phyloP scores from a whole-genome alignment of 2,888 invertebrate genomes.

The Geotrupes spiniger region DNA sequence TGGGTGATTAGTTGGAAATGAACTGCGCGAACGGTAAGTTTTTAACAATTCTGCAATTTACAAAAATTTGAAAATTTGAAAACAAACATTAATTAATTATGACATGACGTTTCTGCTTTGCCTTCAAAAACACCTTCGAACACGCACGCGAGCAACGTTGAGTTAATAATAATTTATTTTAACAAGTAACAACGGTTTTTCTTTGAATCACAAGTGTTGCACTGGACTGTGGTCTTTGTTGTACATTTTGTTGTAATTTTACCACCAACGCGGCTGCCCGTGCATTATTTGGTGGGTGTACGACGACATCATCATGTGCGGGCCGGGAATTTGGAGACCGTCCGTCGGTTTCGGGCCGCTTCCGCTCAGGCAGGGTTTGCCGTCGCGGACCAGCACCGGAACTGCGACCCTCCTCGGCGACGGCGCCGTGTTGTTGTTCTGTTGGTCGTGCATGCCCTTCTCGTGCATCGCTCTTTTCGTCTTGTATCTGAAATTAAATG shows the following conservation, averaged over 20 bases:
- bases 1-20: too few species aligned
- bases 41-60: too few species aligned
- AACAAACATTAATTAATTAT: too few species aligned
- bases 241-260: too few species aligned
- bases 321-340: constrained; percentile 37
- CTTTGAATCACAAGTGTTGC: not conserved
- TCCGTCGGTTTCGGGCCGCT: constrained; percentile 37
- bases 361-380: constrained; percentile 79
- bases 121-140: too few species aligned
- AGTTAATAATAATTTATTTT: constrained; percentile 6
- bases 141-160: not conserved
- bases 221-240: not conserved
- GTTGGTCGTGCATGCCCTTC: constrained; percentile 70
- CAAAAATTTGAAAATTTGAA: too few species aligned
- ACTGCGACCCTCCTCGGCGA: constrained; percentile 92
- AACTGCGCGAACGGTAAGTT: too few species aligned
- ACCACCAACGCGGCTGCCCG: constrained; percentile 49
- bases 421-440: constrained; percentile 52
- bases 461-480: constrained; percentile 97
- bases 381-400: constrained; percentile 91
- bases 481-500: constrained; percentile 69
- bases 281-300: constrained; percentile 51
- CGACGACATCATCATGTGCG: constrained; percentile 44
- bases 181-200: constrained; percentile 13
- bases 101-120: too few species aligned